Conservation (phyloP, 2,888 invertebrate genomes). For the Torymus texanus region DNA sequence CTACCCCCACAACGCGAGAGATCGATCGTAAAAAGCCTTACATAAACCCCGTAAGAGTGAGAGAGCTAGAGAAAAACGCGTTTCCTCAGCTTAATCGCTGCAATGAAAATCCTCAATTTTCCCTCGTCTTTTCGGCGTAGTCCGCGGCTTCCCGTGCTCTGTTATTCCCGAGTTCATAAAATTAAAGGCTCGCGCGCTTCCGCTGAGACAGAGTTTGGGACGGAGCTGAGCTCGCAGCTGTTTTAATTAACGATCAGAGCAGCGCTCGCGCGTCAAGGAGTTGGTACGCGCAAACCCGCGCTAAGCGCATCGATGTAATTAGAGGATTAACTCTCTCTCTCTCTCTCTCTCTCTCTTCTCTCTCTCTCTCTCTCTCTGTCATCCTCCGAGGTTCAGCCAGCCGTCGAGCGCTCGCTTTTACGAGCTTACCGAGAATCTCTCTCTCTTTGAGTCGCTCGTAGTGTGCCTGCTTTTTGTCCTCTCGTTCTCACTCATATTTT, state of each 20-base stretch:
- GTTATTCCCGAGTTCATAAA: conserved; percentile 37
- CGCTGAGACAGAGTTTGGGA: not conserved
- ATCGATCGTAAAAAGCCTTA: no score
- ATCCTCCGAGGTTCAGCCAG: not conserved
- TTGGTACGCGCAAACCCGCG: conserved; percentile 64
- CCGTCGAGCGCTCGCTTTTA: no score
- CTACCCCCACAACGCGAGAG: no score
- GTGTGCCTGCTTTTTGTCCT: not conserved
- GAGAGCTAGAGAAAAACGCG: no score
- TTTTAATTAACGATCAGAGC: conserved; percentile 67
- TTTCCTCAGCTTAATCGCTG: no score
- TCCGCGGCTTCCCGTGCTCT: not conserved
- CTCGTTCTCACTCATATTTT: not conserved
- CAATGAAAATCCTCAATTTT: conserved; percentile 34
- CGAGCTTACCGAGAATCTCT: conserved; percentile 26
- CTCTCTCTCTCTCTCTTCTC: conserved; percentile 50
- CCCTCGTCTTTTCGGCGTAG: conserved; percentile 10
- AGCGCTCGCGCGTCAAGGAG: conserved; percentile 55
- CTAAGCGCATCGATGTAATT: conserved; percentile 69
- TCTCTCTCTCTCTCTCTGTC: conserved; percentile 38
- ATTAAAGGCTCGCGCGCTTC: conserved; percentile 11
- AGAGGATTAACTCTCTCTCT: conserved; percentile 69
- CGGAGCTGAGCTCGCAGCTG: conserved; percentile 39
- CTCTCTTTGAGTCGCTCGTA: conserved; percentile 26
- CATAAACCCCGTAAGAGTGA: no score